Conservation (phyloP, 2,888 invertebrate species). For the Conistra vaccinii region DNA sequence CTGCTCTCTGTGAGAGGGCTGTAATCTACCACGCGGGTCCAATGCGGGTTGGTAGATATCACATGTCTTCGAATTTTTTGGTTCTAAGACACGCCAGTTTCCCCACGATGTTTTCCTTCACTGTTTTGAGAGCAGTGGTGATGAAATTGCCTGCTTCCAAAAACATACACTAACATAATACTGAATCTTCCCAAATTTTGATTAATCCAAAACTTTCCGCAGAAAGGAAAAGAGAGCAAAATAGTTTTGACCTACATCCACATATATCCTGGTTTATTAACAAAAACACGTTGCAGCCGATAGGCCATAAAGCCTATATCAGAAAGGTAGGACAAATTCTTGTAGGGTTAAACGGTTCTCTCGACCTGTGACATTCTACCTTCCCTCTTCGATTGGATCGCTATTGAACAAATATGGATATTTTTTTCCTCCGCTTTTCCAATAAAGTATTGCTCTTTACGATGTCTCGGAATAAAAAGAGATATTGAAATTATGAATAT, state of each 20-base stretch:
- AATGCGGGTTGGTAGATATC: no score
- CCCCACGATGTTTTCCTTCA: no score
- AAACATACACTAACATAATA: background rate
- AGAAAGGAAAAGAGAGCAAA: background rate
- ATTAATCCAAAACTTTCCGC: background rate
- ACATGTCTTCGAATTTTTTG: no score
- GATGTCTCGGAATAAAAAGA: conserved; percentile 55
- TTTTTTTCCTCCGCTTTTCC: conserved; percentile 52
- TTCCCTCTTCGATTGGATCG: conserved; percentile 60
- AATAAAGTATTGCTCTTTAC: conserved; percentile 62
- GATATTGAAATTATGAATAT: conserved; percentile 63
- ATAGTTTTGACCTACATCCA: conserved; percentile 31
- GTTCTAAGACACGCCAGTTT: no score
- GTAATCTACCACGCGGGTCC: no score
- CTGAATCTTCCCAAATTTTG: background rate
- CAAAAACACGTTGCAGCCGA: conserved; percentile 56
- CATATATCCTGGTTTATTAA: conserved; percentile 55
- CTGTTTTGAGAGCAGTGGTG: no score
- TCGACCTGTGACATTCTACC: conserved; percentile 64
- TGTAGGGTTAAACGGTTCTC: conserved; percentile 62
- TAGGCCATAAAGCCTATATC: conserved; percentile 52
- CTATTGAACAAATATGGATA: conserved; percentile 65
- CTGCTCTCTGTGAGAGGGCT: no score
- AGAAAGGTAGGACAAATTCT: conserved; percentile 62
- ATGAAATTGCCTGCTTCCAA: no score